These are phyloP conservation scores for Malacoraja senta DNA, from an alignment of 2,797 vertebrate genomes.

Conservation along the genomic window DNA sequence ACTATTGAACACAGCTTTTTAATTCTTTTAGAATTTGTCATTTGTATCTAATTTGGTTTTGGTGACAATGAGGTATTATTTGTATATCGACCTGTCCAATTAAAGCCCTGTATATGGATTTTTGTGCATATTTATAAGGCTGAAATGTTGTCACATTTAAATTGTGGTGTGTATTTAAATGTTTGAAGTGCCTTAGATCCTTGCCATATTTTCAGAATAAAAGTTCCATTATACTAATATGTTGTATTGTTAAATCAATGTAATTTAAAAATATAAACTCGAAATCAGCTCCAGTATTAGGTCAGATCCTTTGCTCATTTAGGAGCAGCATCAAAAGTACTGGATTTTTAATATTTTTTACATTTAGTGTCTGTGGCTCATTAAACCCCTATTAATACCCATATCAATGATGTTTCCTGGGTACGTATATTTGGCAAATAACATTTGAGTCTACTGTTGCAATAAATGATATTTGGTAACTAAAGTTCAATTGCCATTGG, in stretches of 20 bases:
- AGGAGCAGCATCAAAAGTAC: neutral
- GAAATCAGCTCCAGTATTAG: neutral
- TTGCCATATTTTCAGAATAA: constrained; percentile 85
- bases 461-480: no score
- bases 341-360: neutral
- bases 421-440: neutral
- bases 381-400: neutral
- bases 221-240: constrained; percentile 58
- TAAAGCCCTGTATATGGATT: constrained; percentile 52
- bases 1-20: constrained; percentile 71
- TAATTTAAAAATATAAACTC: neutral
- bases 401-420: neutral
- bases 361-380: neutral
- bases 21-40: constrained; percentile 59
- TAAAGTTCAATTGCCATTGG: no score
- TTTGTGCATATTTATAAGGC: constrained; percentile 60
- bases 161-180: constrained; percentile 65
- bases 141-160: constrained; percentile 50
- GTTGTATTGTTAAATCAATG: constrained; percentile 25
- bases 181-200: constrained; percentile 82
- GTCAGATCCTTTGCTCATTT: neutral
- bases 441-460: neutral
- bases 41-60: constrained; percentile 51
- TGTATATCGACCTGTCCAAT: constrained; percentile 47
- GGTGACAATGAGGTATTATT: constrained; percentile 51